A percentile compares a stretch with the other conserved stretches of the same genome.
phyloP scores from a whole-genome alignment of 1,140 invertebrate species.

The Prorops nasuta region DNA sequence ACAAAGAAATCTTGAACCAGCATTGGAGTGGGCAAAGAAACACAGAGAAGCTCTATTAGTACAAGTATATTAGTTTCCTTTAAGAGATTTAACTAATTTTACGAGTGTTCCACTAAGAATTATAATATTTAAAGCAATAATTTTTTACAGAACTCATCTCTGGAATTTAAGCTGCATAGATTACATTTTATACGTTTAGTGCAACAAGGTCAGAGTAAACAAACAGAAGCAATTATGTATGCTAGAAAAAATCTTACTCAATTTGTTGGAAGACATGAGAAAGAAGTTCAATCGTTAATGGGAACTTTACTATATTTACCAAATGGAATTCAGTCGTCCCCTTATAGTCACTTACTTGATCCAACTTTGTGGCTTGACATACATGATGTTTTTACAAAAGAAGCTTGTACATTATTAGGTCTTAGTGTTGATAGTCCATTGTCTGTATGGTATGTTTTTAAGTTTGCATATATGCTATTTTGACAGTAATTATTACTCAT shows the following conservation, averaged over 20 bases:
- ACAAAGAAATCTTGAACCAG: conserved; percentile 74
- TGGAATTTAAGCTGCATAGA: conserved; percentile 85
- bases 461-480: too few relatives aligned
- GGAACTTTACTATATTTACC: conserved; percentile 81
- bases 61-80: conserved; percentile 46
- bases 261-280: conserved; percentile 78
- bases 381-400: conserved; percentile 84
- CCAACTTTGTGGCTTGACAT: conserved; percentile 76
- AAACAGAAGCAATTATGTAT: conserved; percentile 81
- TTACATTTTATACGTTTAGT: conserved; percentile 73
- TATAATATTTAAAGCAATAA: conserved; percentile 7
- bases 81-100: background rate
- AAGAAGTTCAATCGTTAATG: conserved; percentile 88
- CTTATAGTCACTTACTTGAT: conserved; percentile 78
- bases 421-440: conserved; percentile 84
- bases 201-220: conserved; percentile 64
- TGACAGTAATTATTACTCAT: too few relatives aligned
- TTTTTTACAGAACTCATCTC: conserved; percentile 64
- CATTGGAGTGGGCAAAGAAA: conserved; percentile 73
- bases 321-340: conserved; percentile 76
- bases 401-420: conserved; percentile 88
- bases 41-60: conserved; percentile 64
- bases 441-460: conserved; percentile 62
- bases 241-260: conserved; percentile 81
- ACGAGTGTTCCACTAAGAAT: too few relatives aligned